Conservation (phyloP, 2,113 vertebrate species). For the Pedetes capensis region DNA sequence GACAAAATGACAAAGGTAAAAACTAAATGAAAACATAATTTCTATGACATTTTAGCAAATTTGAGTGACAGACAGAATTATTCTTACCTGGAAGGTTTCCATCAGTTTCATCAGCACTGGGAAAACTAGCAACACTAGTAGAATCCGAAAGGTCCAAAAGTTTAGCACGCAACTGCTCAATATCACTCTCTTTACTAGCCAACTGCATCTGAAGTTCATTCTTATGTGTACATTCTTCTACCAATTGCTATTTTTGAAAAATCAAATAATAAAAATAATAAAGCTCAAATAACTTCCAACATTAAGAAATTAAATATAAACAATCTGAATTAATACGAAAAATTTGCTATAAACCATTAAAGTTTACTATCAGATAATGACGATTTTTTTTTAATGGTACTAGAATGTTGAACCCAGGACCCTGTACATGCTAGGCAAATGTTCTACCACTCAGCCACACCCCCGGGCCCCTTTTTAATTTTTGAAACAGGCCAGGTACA, state of each 20-base stretch:
- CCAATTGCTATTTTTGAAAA: constrained; percentile 90
- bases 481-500: neutral
- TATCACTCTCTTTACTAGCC: constrained; percentile 98
- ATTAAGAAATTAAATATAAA: constrained; percentile 37
- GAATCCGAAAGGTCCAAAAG: constrained; percentile 95
- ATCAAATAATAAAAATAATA: constrained; percentile 46
- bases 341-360: neutral
- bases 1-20: constrained; percentile 41
- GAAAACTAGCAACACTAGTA: constrained; percentile 95
- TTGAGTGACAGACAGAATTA: neutral
- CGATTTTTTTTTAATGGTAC: no score
- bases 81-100: constrained; percentile 92
- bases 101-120: constrained; percentile 91
- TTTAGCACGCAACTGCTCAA: constrained; percentile 95
- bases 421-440: no score
- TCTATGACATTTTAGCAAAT: constrained; percentile 8
- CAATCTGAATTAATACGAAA: neutral
- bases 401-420: no score
- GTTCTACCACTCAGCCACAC: no score
- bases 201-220: constrained; percentile 98
- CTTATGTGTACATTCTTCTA: constrained; percentile 92
- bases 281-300: constrained; percentile 48
- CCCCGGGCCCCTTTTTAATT: no score
- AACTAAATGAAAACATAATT: constrained; percentile 5
- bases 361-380: neutral